These are phyloP conservation scores for Eupithecia centaureata DNA, from an alignment of 2,888 invertebrate genomes.

Conservation along the genomic window DNA sequence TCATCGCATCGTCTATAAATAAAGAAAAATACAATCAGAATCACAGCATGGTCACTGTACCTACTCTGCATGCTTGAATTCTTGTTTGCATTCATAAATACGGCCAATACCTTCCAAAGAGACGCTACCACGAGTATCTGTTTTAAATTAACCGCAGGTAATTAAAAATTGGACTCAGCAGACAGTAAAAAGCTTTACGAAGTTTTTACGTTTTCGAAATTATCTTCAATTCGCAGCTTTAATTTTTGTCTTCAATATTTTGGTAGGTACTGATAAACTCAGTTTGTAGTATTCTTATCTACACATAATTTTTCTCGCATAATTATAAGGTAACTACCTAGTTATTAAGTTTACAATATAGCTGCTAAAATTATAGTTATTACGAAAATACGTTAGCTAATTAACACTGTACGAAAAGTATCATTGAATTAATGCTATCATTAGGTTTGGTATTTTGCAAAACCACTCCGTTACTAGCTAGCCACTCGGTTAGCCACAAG, in stretches of 20 bases:
- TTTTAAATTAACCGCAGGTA: conserved; percentile 16
- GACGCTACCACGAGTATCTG: conserved; percentile 31
- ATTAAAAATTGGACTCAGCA: conserved; percentile 7
- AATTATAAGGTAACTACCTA: no score
- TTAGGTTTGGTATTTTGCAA: background rate
- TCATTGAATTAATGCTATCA: no score
- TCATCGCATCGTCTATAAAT: no score
- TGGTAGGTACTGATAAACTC: background rate
- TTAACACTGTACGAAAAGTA: background rate
- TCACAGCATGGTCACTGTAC: conserved; percentile 33
- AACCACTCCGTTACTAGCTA: background rate
- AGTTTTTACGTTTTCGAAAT: background rate
- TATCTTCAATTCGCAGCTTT: background rate
- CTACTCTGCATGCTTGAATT: conserved; percentile 40
- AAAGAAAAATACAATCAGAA: conserved; percentile 4
- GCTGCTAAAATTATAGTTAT: no score
- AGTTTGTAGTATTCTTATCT: background rate
- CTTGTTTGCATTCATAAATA: conserved; percentile 58
- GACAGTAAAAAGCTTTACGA: conserved; percentile 1
- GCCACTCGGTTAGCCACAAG: background rate
- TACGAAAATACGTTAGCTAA: no score
- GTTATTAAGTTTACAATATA: no score
- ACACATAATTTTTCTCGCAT: no score
- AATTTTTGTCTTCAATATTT: background rate
- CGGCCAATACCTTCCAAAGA: conserved; percentile 42